Evolutionary conservation across 2,797 vertebrate species (phyloP), one percentile per base, ranked within the genome.

Genomic region (Platyrinchus mystaceus): DNA sequence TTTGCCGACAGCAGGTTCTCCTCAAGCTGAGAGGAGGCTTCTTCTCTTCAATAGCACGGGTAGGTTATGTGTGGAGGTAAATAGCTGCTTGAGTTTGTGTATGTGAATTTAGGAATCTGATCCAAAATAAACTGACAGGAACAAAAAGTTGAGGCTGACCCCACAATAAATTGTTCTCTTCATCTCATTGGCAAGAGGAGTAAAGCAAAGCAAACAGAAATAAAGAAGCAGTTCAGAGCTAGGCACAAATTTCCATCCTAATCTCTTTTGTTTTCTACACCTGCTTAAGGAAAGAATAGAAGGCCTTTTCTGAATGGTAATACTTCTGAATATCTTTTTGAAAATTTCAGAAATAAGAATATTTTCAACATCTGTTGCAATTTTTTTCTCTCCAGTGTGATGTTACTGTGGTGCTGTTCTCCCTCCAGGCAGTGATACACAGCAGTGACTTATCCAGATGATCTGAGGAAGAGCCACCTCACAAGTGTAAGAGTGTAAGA

Each of bases 1-100:
- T 83, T 90, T 79, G 82, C 94, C 7, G 4, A 68, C 85, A 90
- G 89, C 90, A 95, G 94, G 87, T 94, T 97, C 88, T 97, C 93
- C 97, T 96, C 94, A 71, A 78, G 56, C 58, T 87, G 49, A 81
- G 41, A 78, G 43, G 84, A 92, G 71, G 64, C 49, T 63, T 58
- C 82, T 95, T 70, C 37, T 80, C 67, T 75, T 85, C 13, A 9
- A 30, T n/a, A 60, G 34, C 46, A 15, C 13, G 20, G 23, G 47
- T 53, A 90, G 7, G 44, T 62, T 77, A 69, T 74, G n/a, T 10
- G 27, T 84, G 68, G 74, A 67, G 75, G 70, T 46, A 67, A 78
- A 44, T 24, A 49, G 36, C 28, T 76, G n/a, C 28, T 60, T 67
- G 44, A 53, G 27, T 79, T 82, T 75, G 44, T 1, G 0, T 50